Percentiles rank a stretch among this genome's conserved stretches.
Evolutionary conservation across 2,888 invertebrate genomes (phyloP).

Genomic region (Nemapogon koenigi): DNA sequence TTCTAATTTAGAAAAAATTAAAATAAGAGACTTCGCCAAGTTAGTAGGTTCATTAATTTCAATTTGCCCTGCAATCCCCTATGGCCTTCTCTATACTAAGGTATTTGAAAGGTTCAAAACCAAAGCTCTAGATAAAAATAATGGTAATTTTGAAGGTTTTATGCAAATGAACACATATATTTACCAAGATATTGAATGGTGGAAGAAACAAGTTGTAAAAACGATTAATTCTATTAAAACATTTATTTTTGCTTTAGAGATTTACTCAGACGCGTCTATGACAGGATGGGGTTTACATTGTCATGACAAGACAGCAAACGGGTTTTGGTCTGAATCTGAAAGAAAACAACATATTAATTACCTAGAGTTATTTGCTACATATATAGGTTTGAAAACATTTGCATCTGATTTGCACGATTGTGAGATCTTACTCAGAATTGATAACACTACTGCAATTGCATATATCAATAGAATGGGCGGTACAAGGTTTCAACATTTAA

Average conservation of each 20-base stretch:
- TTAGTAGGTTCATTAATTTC: background rate
- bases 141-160: too few relatives aligned
- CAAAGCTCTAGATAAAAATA: background rate
- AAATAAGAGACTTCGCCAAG: slow-evolving; percentile 1
- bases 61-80: slow-evolving; percentile 1
- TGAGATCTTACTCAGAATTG: slow-evolving; percentile 9
- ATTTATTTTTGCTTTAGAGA: too few relatives aligned
- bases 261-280: too few relatives aligned
- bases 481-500: slow-evolving; percentile 5
- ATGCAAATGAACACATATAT: too few relatives aligned
- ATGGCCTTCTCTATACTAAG: slow-evolving; percentile 4
- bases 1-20: background rate
- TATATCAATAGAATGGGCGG: slow-evolving; percentile 11
- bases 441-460: slow-evolving; percentile 10
- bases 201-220: too few relatives aligned
- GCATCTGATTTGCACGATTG: slow-evolving; percentile 2
- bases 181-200: too few relatives aligned
- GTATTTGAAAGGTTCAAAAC: background rate
- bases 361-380: slow-evolving; percentile 7
- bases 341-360: too few relatives aligned
- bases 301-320: too few relatives aligned
- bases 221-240: too few relatives aligned
- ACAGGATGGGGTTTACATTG: too few relatives aligned
- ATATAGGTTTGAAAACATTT: slow-evolving; percentile 11
- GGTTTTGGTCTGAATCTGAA: too few relatives aligned